Percentiles rank a stretch among this genome's conserved stretches.
Evolutionary conservation across 2,797 vertebrate species (phyloP).

Genomic region (Holocentrus rufus): DNA sequence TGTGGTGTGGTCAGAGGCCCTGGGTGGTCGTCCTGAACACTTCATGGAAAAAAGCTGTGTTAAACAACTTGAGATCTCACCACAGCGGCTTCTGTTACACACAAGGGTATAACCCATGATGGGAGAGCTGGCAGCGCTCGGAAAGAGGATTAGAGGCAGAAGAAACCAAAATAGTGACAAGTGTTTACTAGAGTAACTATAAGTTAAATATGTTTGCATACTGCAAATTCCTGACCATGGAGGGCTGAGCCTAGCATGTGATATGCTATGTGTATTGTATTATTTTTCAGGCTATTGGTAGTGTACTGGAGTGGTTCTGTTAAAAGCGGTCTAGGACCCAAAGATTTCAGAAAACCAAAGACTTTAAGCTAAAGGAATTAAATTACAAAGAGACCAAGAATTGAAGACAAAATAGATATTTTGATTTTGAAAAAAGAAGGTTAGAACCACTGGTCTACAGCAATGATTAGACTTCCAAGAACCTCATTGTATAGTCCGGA

Average conservation of each 20-base stretch:
- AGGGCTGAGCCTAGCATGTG: neutral
- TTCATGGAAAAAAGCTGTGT: constrained; percentile 41
- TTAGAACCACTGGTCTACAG: no score
- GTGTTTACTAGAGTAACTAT: constrained; percentile 15
- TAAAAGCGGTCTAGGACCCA: neutral
- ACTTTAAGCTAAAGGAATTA: neutral
- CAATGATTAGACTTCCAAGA: neutral
- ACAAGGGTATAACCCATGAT: constrained; percentile 22
- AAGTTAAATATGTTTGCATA: constrained; percentile 38
- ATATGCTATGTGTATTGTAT: neutral
- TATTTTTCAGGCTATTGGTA: neutral
- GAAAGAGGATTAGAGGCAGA: constrained; percentile 24
- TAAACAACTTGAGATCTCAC: constrained; percentile 46
- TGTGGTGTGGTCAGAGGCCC: constrained; percentile 48
- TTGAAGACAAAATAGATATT: neutral
- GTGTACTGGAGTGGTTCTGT: neutral
- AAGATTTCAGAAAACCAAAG: neutral
- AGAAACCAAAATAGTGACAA: constrained; percentile 34
- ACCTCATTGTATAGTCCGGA: neutral
- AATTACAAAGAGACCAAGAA: neutral
- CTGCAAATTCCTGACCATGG: constrained; percentile 12
- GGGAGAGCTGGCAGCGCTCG: constrained; percentile 25
- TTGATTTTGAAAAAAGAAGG: neutral
- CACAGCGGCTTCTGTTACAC: constrained; percentile 56
- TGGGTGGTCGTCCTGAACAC: constrained; percentile 63